Percentiles rank a stretch among this genome's conserved stretches.
These are phyloP conservation scores for Scrobipalpa atriplicella DNA, from an alignment of 2,888 invertebrate genomes.

Conservation along the genomic window DNA sequence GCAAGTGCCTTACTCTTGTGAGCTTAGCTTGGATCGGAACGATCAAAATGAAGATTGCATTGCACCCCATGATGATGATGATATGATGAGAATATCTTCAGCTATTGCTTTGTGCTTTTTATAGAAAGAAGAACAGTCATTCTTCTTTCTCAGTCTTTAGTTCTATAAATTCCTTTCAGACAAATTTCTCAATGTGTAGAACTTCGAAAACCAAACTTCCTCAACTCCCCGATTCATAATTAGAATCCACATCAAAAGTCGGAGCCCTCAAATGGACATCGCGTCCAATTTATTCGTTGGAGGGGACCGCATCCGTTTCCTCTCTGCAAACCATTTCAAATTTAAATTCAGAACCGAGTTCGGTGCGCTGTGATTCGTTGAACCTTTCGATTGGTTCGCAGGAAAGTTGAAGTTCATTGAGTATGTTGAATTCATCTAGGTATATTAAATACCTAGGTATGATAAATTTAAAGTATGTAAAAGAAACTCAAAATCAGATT, in stretches of 20 bases:
- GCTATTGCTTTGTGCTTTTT: no score
- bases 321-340: conserved; percentile 34
- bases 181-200: background rate
- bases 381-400: conserved; percentile 27
- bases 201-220: conserved; percentile 4
- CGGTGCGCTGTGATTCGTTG: conserved; percentile 32
- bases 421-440: background rate
- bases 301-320: conserved; percentile 34
- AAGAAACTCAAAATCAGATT: no score
- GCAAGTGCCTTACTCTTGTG: no score
- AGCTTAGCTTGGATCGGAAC: no score
- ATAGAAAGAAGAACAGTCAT: no score
- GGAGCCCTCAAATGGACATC: conserved; percentile 33
- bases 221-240: conserved; percentile 9
- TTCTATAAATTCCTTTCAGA: background rate
- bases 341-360: conserved; percentile 34
- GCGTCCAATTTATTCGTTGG: conserved; percentile 29
- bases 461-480: no score
- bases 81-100: no score
- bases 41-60: no score
- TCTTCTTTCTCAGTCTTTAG: no score
- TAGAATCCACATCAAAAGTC: conserved; percentile 25
- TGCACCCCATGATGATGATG: no score
- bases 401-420: background rate
- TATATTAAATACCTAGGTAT: no score